Evolutionary conservation across 2,113 vertebrate species (phyloP).

Genomic region (Crotalus viridis): DNA sequence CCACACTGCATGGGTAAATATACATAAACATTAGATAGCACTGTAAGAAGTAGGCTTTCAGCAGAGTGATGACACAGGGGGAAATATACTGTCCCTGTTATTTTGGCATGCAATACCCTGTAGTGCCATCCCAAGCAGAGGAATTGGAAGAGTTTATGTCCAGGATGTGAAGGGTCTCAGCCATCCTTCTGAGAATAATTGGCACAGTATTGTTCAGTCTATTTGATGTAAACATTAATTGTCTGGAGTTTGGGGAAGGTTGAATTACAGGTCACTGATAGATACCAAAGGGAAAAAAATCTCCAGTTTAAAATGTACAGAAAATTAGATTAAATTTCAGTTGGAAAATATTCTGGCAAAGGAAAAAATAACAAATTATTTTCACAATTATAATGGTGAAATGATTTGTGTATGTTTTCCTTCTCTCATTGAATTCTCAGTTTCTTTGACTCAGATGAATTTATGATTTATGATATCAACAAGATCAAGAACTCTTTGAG

Average conservation of each 20-base stretch:
- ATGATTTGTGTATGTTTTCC: neutral
- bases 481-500: no score
- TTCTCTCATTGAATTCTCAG: neutral
- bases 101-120: no score
- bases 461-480: neutral
- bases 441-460: neutral
- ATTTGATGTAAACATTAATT: neutral
- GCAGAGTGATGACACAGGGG: no score
- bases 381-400: constrained; percentile 14
- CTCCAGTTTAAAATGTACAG: neutral
- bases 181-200: neutral
- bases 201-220: neutral
- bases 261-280: neutral
- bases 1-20: no score
- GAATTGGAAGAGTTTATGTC: neutral
- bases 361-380: neutral
- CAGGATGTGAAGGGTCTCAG: neutral
- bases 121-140: neutral
- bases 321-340: neutral
- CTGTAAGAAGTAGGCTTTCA: no score
- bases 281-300: neutral
- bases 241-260: neutral
- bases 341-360: neutral
- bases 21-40: no score
- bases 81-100: no score